phyloP scores from a whole-genome alignment of 2,113 vertebrate genomes.

The Jaculus jaculus region DNA sequence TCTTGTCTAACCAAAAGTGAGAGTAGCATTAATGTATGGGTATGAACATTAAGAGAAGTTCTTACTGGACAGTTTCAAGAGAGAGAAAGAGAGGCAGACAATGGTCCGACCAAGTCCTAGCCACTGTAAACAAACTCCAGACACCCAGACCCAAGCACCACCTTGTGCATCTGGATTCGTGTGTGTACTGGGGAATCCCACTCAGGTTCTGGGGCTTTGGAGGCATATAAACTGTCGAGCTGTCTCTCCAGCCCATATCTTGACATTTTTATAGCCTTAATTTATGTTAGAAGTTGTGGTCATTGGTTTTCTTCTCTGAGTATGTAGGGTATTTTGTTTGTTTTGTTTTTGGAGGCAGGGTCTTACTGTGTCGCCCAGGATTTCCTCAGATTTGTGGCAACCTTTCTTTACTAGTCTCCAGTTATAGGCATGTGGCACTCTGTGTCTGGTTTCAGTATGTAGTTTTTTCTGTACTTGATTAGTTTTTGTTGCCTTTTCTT shows the following conservation, averaged over 20 bases:
- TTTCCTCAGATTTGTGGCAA: neutral
- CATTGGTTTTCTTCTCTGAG: neutral
- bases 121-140: no score
- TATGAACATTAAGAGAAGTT: no score
- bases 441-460: neutral
- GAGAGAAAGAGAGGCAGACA: no score
- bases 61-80: no score
- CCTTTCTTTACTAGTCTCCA: neutral
- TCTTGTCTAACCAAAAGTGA: no score
- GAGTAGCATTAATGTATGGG: no score
- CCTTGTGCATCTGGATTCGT: no score
- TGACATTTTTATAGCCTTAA: no score
- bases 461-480: neutral
- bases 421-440: neutral
- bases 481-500: slow-evolving; percentile 21
- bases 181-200: no score
- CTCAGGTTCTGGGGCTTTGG: no score
- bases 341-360: neutral
- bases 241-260: neutral
- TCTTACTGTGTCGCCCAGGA: neutral
- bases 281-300: slow-evolving; percentile 14
- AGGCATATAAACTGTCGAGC: no score
- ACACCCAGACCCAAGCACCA: neutral
- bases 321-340: neutral
- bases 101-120: no score